These are phyloP conservation scores for Mobula hypostoma DNA, from an alignment of 2,113 vertebrate genomes.

Conservation along the genomic window DNA sequence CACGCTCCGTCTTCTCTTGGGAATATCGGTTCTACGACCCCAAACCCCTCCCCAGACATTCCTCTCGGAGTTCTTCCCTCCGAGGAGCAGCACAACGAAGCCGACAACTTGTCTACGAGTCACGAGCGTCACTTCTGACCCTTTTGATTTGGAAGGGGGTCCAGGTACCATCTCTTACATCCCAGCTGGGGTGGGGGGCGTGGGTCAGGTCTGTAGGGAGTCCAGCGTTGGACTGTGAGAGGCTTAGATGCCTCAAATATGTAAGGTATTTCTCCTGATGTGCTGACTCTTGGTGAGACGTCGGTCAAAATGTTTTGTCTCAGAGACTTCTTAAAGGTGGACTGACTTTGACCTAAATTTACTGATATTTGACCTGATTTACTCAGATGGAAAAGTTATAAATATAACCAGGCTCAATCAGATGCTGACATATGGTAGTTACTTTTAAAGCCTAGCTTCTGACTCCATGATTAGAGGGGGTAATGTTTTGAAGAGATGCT, in stretches of 20 bases:
- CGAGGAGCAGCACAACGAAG: neutral
- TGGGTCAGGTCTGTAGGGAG: neutral
- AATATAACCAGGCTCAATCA: neutral
- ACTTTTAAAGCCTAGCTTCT: neutral
- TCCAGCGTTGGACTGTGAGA: neutral
- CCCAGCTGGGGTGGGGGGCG: neutral
- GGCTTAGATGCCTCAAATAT: neutral
- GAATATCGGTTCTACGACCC: neutral
- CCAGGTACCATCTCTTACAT: neutral
- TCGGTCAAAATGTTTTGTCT: neutral
- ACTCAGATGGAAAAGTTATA: neutral
- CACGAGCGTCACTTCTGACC: too few species aligned
- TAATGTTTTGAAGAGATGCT: neutral
- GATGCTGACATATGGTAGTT: neutral
- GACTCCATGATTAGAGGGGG: neutral
- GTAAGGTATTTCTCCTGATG: neutral
- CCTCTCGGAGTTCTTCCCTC: neutral
- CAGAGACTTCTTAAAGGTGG: neutral
- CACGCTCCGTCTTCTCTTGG: neutral
- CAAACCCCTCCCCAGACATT: conserved; percentile 1
- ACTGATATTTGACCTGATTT: neutral
- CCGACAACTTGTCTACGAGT: too few species aligned
- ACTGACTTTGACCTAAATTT: neutral
- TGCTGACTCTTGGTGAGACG: neutral
- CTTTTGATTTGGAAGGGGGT: neutral